Percentiles rank a stretch among this genome's conserved stretches.
phyloP scores from a whole-genome alignment of 2,888 invertebrate genomes.

The Nymphalis polychloros region DNA sequence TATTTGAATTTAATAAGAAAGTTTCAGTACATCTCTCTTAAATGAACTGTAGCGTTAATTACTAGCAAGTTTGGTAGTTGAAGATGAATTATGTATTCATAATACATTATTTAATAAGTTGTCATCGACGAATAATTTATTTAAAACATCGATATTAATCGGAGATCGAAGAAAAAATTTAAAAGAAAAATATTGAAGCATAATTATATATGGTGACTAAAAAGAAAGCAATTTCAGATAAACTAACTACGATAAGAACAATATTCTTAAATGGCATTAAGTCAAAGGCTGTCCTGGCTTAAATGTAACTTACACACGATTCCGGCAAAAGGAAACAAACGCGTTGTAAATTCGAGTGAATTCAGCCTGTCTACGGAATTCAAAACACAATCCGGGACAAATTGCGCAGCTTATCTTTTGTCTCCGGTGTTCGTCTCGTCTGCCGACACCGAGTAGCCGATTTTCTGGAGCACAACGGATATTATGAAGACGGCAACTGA shows the following conservation, averaged over 20 bases:
- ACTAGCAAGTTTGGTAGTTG: background rate
- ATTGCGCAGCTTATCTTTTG: conserved; percentile 60
- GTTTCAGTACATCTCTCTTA: conserved; percentile 1
- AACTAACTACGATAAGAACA: background rate
- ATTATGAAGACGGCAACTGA: conserved; percentile 42
- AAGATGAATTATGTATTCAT: background rate
- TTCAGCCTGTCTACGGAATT: conserved; percentile 48
- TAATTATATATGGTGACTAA: background rate
- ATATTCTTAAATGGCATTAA: conserved; percentile 1
- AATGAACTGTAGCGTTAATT: conserved; percentile 4
- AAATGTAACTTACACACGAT: conserved; percentile 21
- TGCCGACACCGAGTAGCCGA: conserved; percentile 45
- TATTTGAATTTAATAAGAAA: too few species aligned
- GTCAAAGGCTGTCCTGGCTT: conserved; percentile 1
- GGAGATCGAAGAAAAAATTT: too few species aligned
- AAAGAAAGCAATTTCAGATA: background rate
- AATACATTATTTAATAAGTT: background rate
- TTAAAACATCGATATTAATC: too few species aligned
- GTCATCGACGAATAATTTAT: background rate
- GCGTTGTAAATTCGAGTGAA: conserved; percentile 30
- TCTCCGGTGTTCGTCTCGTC: conserved; percentile 56
- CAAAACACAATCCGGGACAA: conserved; percentile 57
- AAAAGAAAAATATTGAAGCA: background rate
- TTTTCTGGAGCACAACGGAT: conserved; percentile 55
- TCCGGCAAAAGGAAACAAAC: conserved; percentile 24